These are phyloP conservation scores for Sicus ferrugineus DNA, from an alignment of 2,888 invertebrate species.

Conservation along the genomic window DNA sequence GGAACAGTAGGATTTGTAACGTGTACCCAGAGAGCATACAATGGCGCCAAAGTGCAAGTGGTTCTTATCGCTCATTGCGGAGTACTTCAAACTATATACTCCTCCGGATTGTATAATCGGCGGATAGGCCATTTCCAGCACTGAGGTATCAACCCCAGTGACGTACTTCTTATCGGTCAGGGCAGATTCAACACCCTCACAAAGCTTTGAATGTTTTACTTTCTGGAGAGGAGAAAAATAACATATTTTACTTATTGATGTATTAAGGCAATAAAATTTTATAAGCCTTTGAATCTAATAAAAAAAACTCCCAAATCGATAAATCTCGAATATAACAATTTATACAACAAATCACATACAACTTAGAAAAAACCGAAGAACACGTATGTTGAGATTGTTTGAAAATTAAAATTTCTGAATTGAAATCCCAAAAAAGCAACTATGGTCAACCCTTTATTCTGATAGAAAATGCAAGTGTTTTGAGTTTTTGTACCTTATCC, in stretches of 20 bases:
- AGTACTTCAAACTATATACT: conserved; percentile 96
- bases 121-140: conserved; percentile 97
- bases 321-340: background rate
- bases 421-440: too few relatives aligned
- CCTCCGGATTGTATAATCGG: conserved; percentile 99
- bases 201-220: conserved; percentile 93
- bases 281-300: background rate
- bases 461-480: too few relatives aligned
- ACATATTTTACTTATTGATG: too few relatives aligned
- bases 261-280: background rate
- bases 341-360: conserved; percentile 58
- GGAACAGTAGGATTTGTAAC: conserved; percentile 98
- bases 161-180: conserved; percentile 96
- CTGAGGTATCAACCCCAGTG: conserved; percentile 84
- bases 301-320: background rate
- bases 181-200: conserved; percentile 93
- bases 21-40: conserved; percentile 90
- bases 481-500: conserved; percentile 88
- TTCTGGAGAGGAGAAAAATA: conserved; percentile 76
- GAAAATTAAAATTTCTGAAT: too few relatives aligned
- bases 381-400: too few relatives aligned
- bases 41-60: conserved; percentile 95
- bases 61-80: conserved; percentile 93
- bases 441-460: too few relatives aligned
- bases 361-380: too few relatives aligned